Evolutionary conservation across 2,113 vertebrate species (phyloP).

Genomic region (Etheostoma spectabile): DNA sequence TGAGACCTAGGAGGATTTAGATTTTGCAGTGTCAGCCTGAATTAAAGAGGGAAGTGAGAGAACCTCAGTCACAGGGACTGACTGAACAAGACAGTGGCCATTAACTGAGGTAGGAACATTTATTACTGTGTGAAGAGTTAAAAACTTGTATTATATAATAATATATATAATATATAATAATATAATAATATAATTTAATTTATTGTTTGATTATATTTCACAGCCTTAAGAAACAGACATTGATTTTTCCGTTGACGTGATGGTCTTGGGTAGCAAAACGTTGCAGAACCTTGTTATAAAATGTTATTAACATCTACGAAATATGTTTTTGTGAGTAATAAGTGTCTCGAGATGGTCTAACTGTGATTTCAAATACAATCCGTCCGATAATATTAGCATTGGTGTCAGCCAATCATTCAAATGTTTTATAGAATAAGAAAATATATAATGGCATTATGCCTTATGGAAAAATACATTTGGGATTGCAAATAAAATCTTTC

Average conservation of each 20-base stretch:
- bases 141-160: no score
- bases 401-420: neutral
- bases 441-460: neutral
- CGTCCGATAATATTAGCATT: no score
- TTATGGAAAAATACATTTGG: neutral
- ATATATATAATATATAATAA: no score
- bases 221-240: neutral
- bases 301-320: neutral
- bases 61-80: neutral
- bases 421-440: neutral
- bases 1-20: neutral
- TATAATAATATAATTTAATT: no score
- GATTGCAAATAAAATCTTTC: neutral
- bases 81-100: conserved; percentile 12
- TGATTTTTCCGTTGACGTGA: no score
- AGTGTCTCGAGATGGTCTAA: no score
- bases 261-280: neutral
- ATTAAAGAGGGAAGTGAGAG: conserved; percentile 59
- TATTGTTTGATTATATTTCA: conserved; percentile 8
- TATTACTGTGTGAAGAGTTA: no score
- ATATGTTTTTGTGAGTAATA: neutral
- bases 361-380: no score
- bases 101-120: conserved; percentile 36
- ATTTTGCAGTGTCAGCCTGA: conserved; percentile 5
- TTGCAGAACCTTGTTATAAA: neutral